Evolutionary conservation across 2,888 invertebrate genomes (phyloP).

Genomic region (Leptura quadrifasciata): DNA sequence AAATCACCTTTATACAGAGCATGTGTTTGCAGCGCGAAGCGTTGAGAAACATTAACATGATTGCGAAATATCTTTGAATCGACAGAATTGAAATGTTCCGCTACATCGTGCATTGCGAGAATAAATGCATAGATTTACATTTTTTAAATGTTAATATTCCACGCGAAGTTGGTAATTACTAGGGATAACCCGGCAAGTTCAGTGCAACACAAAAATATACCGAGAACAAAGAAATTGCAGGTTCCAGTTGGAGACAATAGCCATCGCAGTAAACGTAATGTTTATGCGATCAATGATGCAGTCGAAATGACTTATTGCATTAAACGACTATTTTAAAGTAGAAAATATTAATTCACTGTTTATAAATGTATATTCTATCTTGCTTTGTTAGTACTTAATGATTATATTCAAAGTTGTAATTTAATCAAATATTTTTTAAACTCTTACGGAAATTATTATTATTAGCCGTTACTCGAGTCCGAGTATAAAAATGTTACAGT

Average conservation of each 20-base stretch:
- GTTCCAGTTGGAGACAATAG: neutral
- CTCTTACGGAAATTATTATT: too few species aligned
- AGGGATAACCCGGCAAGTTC: neutral
- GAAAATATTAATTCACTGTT: too few species aligned
- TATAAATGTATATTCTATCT: too few species aligned
- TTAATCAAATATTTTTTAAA: too few species aligned
- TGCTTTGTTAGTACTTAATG: too few species aligned
- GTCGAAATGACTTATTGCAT: neutral
- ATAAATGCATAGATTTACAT: constrained; percentile 34
- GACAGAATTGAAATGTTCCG: constrained; percentile 40
- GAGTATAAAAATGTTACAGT: too few species aligned
- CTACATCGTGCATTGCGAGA: constrained; percentile 34
- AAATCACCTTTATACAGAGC: constrained; percentile 24
- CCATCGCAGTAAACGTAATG: neutral
- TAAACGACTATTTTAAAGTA: neutral
- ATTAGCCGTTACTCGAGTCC: too few species aligned
- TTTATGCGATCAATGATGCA: neutral
- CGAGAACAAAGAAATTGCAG: neutral
- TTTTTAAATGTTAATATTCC: constrained; percentile 23
- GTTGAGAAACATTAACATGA: constrained; percentile 51
- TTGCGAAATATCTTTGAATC: constrained; percentile 52
- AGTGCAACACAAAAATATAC: neutral
- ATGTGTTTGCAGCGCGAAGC: constrained; percentile 23
- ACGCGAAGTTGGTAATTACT: constrained; percentile 21
- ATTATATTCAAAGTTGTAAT: too few species aligned